A percentile compares a stretch with the other conserved stretches of the same genome.
These are phyloP conservation scores for Philhelius pedissequus DNA, from an alignment of 2,888 invertebrate species.

Conservation along the genomic window DNA sequence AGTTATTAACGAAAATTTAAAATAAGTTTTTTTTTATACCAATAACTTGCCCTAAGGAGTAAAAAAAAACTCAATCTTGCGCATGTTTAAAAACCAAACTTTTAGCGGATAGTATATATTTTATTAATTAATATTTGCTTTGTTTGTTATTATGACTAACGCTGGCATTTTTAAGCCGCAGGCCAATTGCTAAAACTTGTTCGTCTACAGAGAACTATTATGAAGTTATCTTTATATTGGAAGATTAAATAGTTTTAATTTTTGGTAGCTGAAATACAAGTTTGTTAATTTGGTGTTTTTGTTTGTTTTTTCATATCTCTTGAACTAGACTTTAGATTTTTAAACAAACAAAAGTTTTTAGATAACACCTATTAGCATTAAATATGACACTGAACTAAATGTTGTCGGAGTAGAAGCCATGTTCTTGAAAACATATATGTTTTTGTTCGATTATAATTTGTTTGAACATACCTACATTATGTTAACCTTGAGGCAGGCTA, in stretches of 20 bases:
- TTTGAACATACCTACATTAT: not conserved
- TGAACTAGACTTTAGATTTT: not conserved
- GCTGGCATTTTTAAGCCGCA: not conserved
- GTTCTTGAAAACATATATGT: not conserved
- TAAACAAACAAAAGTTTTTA: not conserved
- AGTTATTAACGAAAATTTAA: too few species aligned
- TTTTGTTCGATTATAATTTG: not conserved
- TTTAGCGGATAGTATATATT: not conserved
- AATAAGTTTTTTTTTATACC: not conserved
- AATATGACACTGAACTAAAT: conserved; percentile 3
- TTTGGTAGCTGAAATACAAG: not conserved
- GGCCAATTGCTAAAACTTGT: not conserved
- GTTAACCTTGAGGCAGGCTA: not conserved
- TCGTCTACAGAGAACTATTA: not conserved
- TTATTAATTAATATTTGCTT: not conserved
- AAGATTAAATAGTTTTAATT: not conserved
- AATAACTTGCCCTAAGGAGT: not conserved
- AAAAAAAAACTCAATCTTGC: not conserved
- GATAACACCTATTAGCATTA: not conserved
- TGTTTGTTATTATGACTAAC: not conserved
- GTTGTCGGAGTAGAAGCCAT: not conserved
- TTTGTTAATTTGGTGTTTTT: not conserved
- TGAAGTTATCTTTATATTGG: not conserved
- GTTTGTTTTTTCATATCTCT: not conserved
- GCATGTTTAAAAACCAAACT: not conserved